Conservation (phyloP, 2,888 invertebrate genomes). For the Cynaeus angustus region DNA sequence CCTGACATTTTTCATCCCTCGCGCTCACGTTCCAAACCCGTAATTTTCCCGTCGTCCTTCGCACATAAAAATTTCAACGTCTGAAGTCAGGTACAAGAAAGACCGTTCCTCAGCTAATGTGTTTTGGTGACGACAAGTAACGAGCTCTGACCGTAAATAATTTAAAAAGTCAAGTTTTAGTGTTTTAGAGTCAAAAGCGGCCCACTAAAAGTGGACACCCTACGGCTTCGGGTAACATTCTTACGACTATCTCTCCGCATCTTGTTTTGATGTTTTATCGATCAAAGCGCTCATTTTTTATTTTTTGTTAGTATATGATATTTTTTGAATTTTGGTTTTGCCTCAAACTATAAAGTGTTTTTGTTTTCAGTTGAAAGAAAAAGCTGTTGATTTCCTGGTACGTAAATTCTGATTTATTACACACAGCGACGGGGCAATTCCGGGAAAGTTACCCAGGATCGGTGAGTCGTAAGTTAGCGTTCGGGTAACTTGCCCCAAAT, state of each 20-base stretch:
- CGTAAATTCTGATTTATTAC: constrained; percentile 60
- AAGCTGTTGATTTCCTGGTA: constrained; percentile 68
- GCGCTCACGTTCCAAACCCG: not conserved
- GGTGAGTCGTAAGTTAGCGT: not conserved
- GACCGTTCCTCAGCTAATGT: constrained; percentile 42
- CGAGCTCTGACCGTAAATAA: constrained; percentile 58
- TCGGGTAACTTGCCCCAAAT: not conserved
- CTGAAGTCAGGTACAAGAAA: constrained; percentile 1
- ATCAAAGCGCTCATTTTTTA: constrained; percentile 14
- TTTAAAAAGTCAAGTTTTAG: constrained; percentile 60
- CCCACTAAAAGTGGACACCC: constrained; percentile 53
- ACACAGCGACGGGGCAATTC: constrained; percentile 14
- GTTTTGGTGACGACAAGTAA: constrained; percentile 59
- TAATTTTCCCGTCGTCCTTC: not conserved
- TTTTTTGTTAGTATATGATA: constrained; percentile 2
- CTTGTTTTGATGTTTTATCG: constrained; percentile 29
- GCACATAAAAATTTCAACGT: not conserved
- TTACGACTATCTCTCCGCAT: constrained; percentile 9
- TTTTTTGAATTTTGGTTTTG: not conserved
- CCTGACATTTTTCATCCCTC: not conserved
- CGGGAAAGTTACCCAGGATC: not conserved
- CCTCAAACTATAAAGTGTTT: constrained; percentile 51
- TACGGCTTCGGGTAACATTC: constrained; percentile 32
- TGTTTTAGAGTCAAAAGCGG: constrained; percentile 59
- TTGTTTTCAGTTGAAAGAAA: constrained; percentile 68